A percentile compares a stretch with the other conserved stretches of the same genome.
phyloP scores from a whole-genome alignment of 1,140 invertebrate genomes.

The Planococcus citri region DNA sequence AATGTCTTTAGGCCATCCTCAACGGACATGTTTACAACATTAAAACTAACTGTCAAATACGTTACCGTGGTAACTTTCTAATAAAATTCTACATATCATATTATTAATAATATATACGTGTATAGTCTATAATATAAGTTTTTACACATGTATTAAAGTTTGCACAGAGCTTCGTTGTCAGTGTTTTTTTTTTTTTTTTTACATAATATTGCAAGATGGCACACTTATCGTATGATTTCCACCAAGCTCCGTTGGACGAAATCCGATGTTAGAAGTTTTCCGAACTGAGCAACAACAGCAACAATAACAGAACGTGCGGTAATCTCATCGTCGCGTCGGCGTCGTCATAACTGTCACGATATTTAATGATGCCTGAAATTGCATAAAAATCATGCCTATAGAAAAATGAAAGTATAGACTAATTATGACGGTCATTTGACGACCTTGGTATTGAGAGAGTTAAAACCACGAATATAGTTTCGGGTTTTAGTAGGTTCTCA shows the following conservation, averaged over 20 bases:
- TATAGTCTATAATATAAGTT: neutral
- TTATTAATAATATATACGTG: no score
- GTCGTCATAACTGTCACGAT: neutral
- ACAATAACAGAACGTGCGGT: no score
- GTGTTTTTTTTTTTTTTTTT: neutral
- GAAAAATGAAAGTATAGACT: neutral
- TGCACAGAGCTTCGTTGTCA: neutral
- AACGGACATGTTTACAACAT: conserved; percentile 13
- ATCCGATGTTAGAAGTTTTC: no score
- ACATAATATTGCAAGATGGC: neutral
- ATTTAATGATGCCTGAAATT: neutral
- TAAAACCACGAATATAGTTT: no score
- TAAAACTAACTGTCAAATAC: conserved; percentile 8
- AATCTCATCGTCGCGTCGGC: neutral
- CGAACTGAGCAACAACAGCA: no score
- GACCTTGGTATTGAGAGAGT: neutral
- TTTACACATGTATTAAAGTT: neutral
- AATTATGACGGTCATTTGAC: neutral
- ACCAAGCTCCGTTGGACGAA: no score
- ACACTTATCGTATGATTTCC: neutral
- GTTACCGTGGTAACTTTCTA: conserved; percentile 5
- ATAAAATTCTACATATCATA: conserved; percentile 16
- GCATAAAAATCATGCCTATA: neutral
- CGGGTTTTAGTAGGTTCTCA: no score
- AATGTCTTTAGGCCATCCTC: neutral